Evolutionary conservation across 2,888 invertebrate species (phyloP).

Genomic region (Polia nebulosa): DNA sequence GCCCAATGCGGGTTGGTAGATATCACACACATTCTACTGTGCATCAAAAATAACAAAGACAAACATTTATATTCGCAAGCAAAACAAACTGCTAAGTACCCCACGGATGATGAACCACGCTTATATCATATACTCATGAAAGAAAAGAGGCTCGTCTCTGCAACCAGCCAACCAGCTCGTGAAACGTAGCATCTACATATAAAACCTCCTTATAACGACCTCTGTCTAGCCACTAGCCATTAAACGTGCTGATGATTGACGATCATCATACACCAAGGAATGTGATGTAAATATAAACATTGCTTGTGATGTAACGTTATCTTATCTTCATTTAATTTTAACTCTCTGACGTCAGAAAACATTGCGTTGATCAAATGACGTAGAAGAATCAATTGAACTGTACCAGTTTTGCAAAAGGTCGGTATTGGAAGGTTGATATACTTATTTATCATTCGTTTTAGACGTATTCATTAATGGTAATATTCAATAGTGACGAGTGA

Average conservation of each 20-base stretch:
- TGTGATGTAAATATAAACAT: slow-evolving; percentile 27
- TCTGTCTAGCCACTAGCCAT: background rate
- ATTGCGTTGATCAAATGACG: slow-evolving; percentile 37
- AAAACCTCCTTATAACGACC: background rate
- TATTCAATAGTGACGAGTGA: too few relatives aligned
- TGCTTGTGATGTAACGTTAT: slow-evolving; percentile 35
- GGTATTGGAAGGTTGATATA: background rate
- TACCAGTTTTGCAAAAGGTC: background rate
- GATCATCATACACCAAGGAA: slow-evolving; percentile 4
- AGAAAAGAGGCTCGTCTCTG: slow-evolving; percentile 27
- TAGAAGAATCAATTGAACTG: slow-evolving; percentile 11
- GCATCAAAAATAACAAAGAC: background rate
- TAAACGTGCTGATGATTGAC: background rate
- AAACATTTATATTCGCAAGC: background rate
- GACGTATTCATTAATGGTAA: too few relatives aligned
- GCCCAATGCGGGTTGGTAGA: too few relatives aligned
- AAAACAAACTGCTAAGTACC: background rate
- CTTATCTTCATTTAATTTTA: slow-evolving; percentile 41
- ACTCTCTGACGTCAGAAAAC: slow-evolving; percentile 27
- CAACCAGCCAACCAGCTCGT: slow-evolving; percentile 1
- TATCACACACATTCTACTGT: too few relatives aligned
- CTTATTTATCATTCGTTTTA: background rate
- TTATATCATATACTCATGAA: background rate
- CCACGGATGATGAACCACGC: background rate
- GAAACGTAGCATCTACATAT: background rate